Evolutionary conservation across 2,797 vertebrate species (phyloP).

Genomic region (Iguana delicatissima): DNA sequence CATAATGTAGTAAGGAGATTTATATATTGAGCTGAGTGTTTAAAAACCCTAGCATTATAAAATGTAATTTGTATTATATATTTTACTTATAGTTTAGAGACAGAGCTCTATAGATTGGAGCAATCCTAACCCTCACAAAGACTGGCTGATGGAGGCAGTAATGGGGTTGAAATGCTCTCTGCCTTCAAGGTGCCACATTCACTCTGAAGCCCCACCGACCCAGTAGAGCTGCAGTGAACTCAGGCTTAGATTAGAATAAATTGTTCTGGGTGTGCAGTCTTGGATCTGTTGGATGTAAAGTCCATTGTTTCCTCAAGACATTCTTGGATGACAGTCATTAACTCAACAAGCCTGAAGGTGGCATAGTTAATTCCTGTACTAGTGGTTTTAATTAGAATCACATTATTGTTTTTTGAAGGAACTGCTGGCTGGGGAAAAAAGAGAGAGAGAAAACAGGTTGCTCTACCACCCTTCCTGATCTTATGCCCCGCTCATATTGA

Average conservation of each 20-base stretch:
- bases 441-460: not conserved
- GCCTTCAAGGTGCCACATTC: not conserved
- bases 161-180: not conserved
- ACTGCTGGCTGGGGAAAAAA: not conserved
- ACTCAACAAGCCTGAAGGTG: not conserved
- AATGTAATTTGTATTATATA: not conserved
- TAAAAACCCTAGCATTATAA: not conserved
- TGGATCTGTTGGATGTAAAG: not conserved
- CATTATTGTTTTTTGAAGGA: not conserved
- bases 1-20: not conserved
- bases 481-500: not conserved
- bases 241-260: not conserved
- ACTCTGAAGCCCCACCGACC: too few relatives aligned
- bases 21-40: not conserved
- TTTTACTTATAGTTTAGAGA: slow-evolving; percentile 37
- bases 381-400: not conserved
- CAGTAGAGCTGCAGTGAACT: not conserved
- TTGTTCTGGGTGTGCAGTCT: not conserved
- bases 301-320: not conserved
- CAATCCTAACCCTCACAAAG: not conserved
- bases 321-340: not conserved
- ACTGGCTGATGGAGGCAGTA: not conserved
- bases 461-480: too few relatives aligned
- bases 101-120: slow-evolving; percentile 22
- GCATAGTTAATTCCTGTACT: not conserved